Percentiles rank a stretch among this genome's conserved stretches.
Evolutionary conservation across 2,888 invertebrate genomes (phyloP).

Genomic region (Gastracanthus pulcherrimus): DNA sequence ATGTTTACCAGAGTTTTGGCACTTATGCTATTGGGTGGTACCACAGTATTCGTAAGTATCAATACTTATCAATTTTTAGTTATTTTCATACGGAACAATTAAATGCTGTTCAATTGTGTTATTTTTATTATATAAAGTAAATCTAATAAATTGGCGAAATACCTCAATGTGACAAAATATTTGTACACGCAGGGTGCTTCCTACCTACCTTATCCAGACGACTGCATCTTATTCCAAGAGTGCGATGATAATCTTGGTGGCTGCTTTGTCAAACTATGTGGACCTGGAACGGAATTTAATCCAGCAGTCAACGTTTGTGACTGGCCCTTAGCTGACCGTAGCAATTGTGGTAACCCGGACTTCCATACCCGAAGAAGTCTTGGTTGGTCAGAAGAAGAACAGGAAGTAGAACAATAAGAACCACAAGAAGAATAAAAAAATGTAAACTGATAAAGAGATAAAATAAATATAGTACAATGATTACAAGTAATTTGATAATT

Average conservation of each 20-base stretch:
- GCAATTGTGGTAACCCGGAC: background rate
- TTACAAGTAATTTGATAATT: too few relatives aligned
- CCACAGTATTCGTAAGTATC: background rate
- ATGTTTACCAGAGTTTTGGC: background rate
- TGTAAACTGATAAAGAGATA: background rate
- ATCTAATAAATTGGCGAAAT: too few relatives aligned
- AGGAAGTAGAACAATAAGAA: background rate
- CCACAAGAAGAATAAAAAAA: background rate
- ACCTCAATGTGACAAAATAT: too few relatives aligned
- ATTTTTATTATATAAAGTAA: too few relatives aligned
- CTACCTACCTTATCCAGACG: background rate
- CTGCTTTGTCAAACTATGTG: constrained; percentile 65
- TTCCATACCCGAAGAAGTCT: background rate
- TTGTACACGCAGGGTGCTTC: background rate
- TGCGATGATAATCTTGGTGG: constrained; percentile 53
- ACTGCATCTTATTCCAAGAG: background rate
- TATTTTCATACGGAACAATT: too few relatives aligned
- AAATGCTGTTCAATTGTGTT: too few relatives aligned
- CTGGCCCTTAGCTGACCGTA: constrained; percentile 57
- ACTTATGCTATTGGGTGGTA: background rate
- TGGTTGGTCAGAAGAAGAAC: background rate
- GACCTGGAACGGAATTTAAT: constrained; percentile 67
- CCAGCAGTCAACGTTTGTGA: constrained; percentile 64
- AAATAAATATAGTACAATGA: background rate
- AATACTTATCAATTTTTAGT: too few relatives aligned